These are phyloP conservation scores for Trididemnum nubilum DNA, from an alignment of 23 tunicate species.

Conservation along the genomic window DNA sequence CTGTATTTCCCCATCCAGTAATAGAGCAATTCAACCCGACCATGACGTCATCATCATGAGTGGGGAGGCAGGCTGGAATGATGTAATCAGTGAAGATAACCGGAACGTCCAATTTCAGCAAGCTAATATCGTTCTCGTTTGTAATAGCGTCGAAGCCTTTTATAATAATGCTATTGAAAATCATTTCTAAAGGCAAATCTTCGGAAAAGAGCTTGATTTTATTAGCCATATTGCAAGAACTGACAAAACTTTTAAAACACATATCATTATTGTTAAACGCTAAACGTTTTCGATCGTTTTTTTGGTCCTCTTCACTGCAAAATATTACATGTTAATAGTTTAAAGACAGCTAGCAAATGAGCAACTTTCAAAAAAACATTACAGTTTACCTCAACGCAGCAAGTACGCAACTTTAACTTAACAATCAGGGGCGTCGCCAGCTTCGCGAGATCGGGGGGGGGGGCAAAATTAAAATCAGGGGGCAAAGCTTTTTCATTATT, in stretches of 20 bases:
- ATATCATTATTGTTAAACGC: neutral
- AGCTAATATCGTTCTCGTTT: neutral
- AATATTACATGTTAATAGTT: too few species aligned
- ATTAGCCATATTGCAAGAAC: neutral
- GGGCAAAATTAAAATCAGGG: too few species aligned
- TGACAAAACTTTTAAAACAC: neutral
- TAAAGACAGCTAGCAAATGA: too few species aligned
- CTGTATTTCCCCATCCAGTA: neutral
- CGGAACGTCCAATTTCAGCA: neutral
- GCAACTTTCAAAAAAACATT: too few species aligned
- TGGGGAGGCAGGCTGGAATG: neutral
- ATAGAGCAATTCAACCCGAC: neutral
- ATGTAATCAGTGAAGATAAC: neutral
- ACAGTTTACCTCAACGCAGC: too few species aligned
- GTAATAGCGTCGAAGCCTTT: neutral
- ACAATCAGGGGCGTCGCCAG: too few species aligned
- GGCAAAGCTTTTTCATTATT: too few species aligned
- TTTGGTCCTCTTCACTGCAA: too few species aligned
- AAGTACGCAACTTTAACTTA: too few species aligned
- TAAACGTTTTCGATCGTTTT: too few species aligned
- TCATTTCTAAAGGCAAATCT: neutral
- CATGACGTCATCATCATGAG: neutral
- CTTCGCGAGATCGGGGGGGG: too few species aligned
- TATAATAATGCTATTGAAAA: neutral
- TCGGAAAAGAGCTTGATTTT: too few species aligned